Evolutionary conservation across 2,888 invertebrate genomes (phyloP), one percentile per base, ranked within the genome.

Genomic region (Leptopterna dolabrata): DNA sequence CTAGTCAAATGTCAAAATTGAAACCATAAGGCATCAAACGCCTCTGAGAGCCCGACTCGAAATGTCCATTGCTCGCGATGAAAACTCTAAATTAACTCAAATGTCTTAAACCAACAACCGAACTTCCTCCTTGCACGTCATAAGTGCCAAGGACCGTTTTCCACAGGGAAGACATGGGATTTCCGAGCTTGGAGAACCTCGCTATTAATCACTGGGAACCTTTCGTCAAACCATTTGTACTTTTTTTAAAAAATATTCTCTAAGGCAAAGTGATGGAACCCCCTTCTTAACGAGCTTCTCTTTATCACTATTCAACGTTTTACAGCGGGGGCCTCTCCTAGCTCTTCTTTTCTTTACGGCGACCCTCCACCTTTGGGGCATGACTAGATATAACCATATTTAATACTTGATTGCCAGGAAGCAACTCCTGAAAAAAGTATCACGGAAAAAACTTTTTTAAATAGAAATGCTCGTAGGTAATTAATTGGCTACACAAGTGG

Each of bases 251-350:
- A 55, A n/a, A n/a, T n/a, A 81, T 55, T 81, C 51, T 51, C 83
- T 47, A 36, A 63, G 7, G 83, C 71, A 63, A 70, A 83, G 71
- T 81, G 55, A 55, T 19, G 30, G 83, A 36, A 71, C 83, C 71
- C 63, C 27, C 36, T 16, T 70, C 63, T 41, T 83, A 83, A 70
- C 83, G 83, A 83, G 83, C 83, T 71, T 41, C 83, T 41, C 83
- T 83, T 83, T 83, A 83, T 83, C 83, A 70, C 83, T 83, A 83
- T 83, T 83, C 83, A 83, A 83, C 83, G 63, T 83, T 83, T 55
- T 63, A 83, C 11, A 70, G 83, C 70, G 30, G 11, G 55, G 0
- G 78, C 19, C 47, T 45, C 43, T 47, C 55, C 55, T 24, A n/a
- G 19, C 27, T 51, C 29, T 55, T 83, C 83, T 71, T 16, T 51